Conservation (phyloP, 2,888 invertebrate species). For the Isoperla grammatica region DNA sequence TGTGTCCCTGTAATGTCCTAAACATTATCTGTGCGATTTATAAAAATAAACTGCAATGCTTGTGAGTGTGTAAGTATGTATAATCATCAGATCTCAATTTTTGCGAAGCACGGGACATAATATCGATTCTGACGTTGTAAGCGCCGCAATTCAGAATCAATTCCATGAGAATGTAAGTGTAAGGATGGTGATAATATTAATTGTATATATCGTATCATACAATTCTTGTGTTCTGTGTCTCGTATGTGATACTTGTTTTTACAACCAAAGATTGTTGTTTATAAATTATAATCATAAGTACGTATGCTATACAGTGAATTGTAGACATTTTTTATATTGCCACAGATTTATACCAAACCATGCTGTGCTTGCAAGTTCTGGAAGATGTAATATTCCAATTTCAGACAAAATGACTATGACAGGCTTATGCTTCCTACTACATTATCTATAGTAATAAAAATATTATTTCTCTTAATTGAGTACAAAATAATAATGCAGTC, state of each 20-base stretch:
- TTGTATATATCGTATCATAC: slow-evolving; percentile 19
- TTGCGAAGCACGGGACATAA: slow-evolving; percentile 4
- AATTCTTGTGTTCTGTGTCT: slow-evolving; percentile 30
- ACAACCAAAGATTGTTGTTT: slow-evolving; percentile 34
- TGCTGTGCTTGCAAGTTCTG: slow-evolving; percentile 24
- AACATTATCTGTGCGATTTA: slow-evolving; percentile 24
- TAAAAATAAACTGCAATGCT: slow-evolving; percentile 24
- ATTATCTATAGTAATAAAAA: slow-evolving; percentile 3
- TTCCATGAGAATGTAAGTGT: slow-evolving; percentile 11
- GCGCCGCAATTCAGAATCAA: too few relatives aligned
- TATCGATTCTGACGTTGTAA: too few relatives aligned
- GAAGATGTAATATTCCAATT: slow-evolving; percentile 20
- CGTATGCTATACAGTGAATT: slow-evolving; percentile 14
- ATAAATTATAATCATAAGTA: slow-evolving; percentile 30
- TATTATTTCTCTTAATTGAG: slow-evolving; percentile 28
- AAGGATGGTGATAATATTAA: neutral
- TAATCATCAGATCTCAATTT: slow-evolving; percentile 25
- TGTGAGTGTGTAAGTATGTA: slow-evolving; percentile 25
- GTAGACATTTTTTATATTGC: slow-evolving; percentile 29
- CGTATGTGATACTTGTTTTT: slow-evolving; percentile 32
- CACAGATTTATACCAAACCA: slow-evolving; percentile 32
- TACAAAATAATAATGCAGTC: slow-evolving; percentile 29
- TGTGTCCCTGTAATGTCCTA: slow-evolving; percentile 2
- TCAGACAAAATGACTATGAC: slow-evolving; percentile 20
- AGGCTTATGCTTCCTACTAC: slow-evolving; percentile 29